These are phyloP conservation scores for Astyanax mexicanus DNA, from an alignment of 2,797 vertebrate genomes.

Conservation along the genomic window DNA sequence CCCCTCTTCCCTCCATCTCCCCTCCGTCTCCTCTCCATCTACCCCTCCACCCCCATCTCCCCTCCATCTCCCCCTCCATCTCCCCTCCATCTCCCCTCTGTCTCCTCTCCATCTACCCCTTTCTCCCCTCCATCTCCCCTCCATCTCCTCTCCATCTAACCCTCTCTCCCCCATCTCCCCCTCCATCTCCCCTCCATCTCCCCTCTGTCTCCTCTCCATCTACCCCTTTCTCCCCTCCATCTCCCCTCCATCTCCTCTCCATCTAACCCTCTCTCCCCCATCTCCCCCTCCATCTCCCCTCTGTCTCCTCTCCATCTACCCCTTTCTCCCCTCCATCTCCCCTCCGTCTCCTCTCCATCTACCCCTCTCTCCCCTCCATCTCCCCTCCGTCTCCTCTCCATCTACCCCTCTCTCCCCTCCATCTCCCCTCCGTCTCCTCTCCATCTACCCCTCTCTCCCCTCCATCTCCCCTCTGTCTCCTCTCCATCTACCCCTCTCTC, in stretches of 20 bases:
- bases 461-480: constrained; percentile 53
- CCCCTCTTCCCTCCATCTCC: constrained; percentile 83
- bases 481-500: no score
- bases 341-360: constrained; percentile 75
- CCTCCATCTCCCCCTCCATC: no score
- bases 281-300: constrained; percentile 39
- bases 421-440: constrained; percentile 70
- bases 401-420: no score
- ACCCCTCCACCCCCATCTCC: constrained; percentile 58
- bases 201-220: constrained; percentile 74
- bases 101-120: no score
- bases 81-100: constrained; percentile 40
- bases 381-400: constrained; percentile 72
- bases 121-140: constrained; percentile 56
- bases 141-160: constrained; percentile 90
- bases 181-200: constrained; percentile 58
- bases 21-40: constrained; percentile 76
- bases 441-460: no score
- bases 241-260: constrained; percentile 78
- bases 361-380: constrained; percentile 59
- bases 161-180: no score
- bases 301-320: constrained; percentile 76
- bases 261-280: constrained; percentile 95
- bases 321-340: constrained; percentile 57
- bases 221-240: constrained; percentile 60